Evolutionary conservation across 2,113 vertebrate genomes (phyloP).

Genomic region (Scytalopus superciliaris): DNA sequence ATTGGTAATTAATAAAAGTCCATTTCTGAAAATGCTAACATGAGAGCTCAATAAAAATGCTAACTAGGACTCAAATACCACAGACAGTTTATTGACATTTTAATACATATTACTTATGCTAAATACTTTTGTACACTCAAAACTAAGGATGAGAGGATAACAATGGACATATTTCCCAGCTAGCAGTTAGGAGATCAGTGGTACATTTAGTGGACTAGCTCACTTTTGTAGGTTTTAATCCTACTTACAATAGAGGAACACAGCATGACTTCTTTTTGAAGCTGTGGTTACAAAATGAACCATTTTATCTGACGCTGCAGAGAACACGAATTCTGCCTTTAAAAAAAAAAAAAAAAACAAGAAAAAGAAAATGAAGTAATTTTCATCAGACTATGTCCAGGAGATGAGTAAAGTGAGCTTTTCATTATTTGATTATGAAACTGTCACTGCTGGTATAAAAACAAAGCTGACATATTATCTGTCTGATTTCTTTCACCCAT

Average conservation of each 20-base stretch:
- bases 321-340: constrained; percentile 17
- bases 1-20: constrained; percentile 82
- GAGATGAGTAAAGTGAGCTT: neutral
- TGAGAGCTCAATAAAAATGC: constrained; percentile 80
- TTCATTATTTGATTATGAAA: neutral
- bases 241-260: constrained; percentile 60
- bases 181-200: constrained; percentile 37
- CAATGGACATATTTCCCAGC: constrained; percentile 41
- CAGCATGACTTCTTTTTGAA: constrained; percentile 36
- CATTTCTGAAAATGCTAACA: constrained; percentile 78
- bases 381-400: constrained; percentile 1
- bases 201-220: constrained; percentile 31
- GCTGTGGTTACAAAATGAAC: constrained; percentile 39
- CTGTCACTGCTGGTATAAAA: neutral
- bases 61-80: constrained; percentile 77
- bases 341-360: neutral
- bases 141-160: constrained; percentile 50
- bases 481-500: neutral
- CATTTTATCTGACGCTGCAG: constrained; percentile 46
- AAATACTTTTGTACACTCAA: constrained; percentile 60
- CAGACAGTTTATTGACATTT: constrained; percentile 71
- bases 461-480: neutral
- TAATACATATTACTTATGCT: constrained; percentile 73
- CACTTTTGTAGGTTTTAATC: constrained; percentile 66
- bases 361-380: neutral